phyloP scores from a whole-genome alignment of 2,113 vertebrate species.

The Brachyhypopomus gauderio region DNA sequence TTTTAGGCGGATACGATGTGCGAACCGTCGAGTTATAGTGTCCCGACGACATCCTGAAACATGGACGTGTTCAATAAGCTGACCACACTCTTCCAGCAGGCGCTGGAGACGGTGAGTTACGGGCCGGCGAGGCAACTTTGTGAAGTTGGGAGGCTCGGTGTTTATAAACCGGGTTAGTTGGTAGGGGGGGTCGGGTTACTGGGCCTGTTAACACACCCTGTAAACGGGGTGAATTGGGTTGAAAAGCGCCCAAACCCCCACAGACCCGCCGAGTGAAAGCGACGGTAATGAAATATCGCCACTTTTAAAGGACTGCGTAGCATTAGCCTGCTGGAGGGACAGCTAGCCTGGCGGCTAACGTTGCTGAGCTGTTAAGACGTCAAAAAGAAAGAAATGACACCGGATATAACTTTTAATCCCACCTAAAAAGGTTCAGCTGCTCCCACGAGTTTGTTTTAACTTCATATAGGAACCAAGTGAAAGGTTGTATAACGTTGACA shows the following conservation, averaged over 20 bases:
- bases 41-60: slow-evolving; percentile 28
- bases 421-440: too few species aligned
- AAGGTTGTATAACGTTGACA: too few species aligned
- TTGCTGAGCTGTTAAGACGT: too few species aligned
- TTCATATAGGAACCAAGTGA: too few species aligned
- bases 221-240: neutral
- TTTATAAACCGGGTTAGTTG: neutral
- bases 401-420: too few species aligned
- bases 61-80: slow-evolving; percentile 70
- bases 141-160: neutral
- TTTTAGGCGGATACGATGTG: slow-evolving; percentile 3
- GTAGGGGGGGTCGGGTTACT: neutral
- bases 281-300: neutral
- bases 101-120: slow-evolving; percentile 71
- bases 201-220: neutral
- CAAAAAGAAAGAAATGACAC: too few species aligned
- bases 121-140: neutral
- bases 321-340: too few species aligned
- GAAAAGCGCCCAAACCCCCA: neutral
- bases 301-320: neutral
- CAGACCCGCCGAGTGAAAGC: neutral
- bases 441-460: too few species aligned
- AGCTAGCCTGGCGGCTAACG: too few species aligned
- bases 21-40: neutral
- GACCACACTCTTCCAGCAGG: slow-evolving; percentile 65